Base-by-base conservation (phyloP, 2,113 vertebrate species). In the Brienomyrus brachyistius region DNA sequence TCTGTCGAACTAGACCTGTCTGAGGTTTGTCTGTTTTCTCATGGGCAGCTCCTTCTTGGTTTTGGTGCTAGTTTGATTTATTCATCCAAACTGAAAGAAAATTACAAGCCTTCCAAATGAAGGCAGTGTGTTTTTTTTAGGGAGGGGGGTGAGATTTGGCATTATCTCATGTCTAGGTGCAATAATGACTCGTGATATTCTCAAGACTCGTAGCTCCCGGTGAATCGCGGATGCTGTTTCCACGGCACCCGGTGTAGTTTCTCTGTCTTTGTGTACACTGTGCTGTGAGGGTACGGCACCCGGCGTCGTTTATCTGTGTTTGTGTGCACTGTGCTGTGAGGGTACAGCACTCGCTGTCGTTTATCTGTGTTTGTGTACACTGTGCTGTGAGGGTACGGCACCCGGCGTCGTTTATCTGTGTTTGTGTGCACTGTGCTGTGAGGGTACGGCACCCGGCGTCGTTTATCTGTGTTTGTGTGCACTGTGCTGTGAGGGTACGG, bases 1-100 rank as follows among this genome's bases (percentile, higher is more conserved):
- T 88, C 89, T 91, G 90, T 92, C 90, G 87, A 90, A 62, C 91
- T 93, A 85, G 92, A 94, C 91, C 87, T 90, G 15, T 90, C 93
- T 92, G 23, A 51, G 62, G 31, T 77, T 43, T 40, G 74, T 19
- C 74, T 43, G 35, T 40, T 43, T 80, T 40, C 1, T 40, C 10
- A 11, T 13, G 62, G 27, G 62, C 62, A 70, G n/a, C 62, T 70
- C 4, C 27, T 13, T 70, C n/a, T 31, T 31, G 56, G n/a, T 70
- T 70, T 70, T 31, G 62, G 62, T 70, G 10, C n/a, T 27, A 13
- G 62, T 70, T 70, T 27, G 62, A 13, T 70, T 70, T 27, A 13
- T 70, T 31, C 10, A 27, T 27, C 62, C n/a, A 70, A 27, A 70
- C 62, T 31, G 62, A 70, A 31, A 31, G 10, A 70, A 11, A 70